Evolutionary conservation across 2,888 invertebrate genomes (phyloP).

Genomic region (Orthosia gracilis): DNA sequence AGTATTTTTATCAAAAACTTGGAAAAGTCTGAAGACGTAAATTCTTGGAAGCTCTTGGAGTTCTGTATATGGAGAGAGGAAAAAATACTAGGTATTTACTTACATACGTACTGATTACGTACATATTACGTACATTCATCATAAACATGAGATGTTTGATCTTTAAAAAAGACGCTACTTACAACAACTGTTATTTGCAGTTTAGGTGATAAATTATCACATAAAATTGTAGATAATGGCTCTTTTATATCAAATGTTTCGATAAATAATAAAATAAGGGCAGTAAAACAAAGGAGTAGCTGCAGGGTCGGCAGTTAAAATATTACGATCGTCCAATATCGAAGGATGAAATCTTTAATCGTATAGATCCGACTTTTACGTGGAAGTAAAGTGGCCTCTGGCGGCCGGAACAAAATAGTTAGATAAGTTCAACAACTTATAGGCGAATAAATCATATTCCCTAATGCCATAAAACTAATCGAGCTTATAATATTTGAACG

Average conservation of each 20-base stretch:
- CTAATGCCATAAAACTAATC: slow-evolving; percentile 79
- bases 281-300: slow-evolving; percentile 87
- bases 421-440: slow-evolving; percentile 79
- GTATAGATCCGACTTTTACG: slow-evolving; percentile 82
- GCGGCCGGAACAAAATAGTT: slow-evolving; percentile 77
- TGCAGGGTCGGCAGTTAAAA: slow-evolving; percentile 86
- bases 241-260: slow-evolving; percentile 87
- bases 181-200: slow-evolving; percentile 71
- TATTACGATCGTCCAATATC: slow-evolving; percentile 90
- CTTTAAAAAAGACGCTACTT: slow-evolving; percentile 57
- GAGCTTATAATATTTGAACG: slow-evolving; percentile 71
- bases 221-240: slow-evolving; percentile 85
- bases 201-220: slow-evolving; percentile 81
- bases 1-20: not conserved
- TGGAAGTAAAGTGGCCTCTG: slow-evolving; percentile 77
- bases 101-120: too few relatives aligned
- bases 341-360: slow-evolving; percentile 89
- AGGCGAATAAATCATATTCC: slow-evolving; percentile 78
- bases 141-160: slow-evolving; percentile 10
- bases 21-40: not conserved
- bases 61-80: not conserved
- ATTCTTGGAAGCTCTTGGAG: not conserved
- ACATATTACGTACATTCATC: too few relatives aligned
- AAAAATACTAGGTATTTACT: too few relatives aligned
- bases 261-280: slow-evolving; percentile 89